Base-by-base conservation (phyloP, 2,888 invertebrate species). In the Xanthia togata region DNA sequence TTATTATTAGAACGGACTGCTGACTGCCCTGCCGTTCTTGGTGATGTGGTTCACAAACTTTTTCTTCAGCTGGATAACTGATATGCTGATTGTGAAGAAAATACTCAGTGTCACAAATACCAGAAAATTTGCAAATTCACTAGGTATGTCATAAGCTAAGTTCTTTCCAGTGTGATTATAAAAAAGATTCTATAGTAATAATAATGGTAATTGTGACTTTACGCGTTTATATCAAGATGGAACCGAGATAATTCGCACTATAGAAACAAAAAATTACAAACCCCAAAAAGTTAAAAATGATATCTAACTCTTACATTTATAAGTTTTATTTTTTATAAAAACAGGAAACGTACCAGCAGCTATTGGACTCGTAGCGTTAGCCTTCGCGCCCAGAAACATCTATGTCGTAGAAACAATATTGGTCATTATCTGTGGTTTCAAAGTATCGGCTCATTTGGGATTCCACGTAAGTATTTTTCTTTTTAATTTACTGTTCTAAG, bases 1-100 rank as follows among this genome's bases (percentile, higher is more conserved):
- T 23, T 14, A 35, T 47, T 44, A 3, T 5, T 26, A 97, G 97
- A 98, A 98, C 89, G 98, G 98, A 2, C 83, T 98, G 12, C 92
- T 98, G 3, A 97, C 98, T 0, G 97, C 98, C 0, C 91, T 98
- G 0, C 98, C 98, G 0, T 98, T 98, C 89, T 92, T 98, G n/a
- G 96, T 97, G 9, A 98, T 98, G 96, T 98, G 98, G 97, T 83
- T 98, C 41, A 92, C 97, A 38, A 98, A 98, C 86, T 98, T 98
- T 87, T 96, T 98, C 71, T 97, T 98, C 91, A 98, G 98, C 64
- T 97, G 97, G 90, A 87, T 97, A 0, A 97, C 98, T 0, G 98
- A 98, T 88, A 96, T 95, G 89, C 88, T 97, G 0, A 97, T 97
- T 8, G 96, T 96, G 9, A 97, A 95, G 63, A 96, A 97, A 17